A percentile compares a stretch with the other conserved stretches of the same genome.
Evolutionary conservation across 2,888 invertebrate genomes (phyloP).

Genomic region (Pseudanteris insignis): DNA sequence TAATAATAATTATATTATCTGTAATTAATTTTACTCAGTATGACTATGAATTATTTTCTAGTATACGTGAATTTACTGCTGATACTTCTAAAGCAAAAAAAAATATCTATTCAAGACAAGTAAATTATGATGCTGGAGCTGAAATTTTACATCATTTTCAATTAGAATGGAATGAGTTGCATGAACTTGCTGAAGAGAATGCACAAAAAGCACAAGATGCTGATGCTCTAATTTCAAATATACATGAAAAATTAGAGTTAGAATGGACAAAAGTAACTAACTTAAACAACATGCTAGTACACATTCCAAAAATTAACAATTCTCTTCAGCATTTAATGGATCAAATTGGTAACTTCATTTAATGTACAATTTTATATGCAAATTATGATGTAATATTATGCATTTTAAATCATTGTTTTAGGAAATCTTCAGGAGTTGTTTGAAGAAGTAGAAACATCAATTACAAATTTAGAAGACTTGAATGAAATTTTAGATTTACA

Average conservation of each 20-base stretch:
- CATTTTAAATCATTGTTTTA: too few relatives aligned
- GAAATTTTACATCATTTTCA: constrained; percentile 77
- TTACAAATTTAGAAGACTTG: constrained; percentile 74
- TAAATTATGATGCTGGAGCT: constrained; percentile 74
- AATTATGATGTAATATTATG: too few relatives aligned
- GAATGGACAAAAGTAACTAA: constrained; percentile 65
- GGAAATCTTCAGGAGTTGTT: constrained; percentile 70
- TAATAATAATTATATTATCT: too few relatives aligned
- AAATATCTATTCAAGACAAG: constrained; percentile 49
- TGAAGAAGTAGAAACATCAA: constrained; percentile 73
- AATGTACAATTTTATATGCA: too few relatives aligned
- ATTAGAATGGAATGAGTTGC: constrained; percentile 76
- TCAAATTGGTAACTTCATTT: constrained; percentile 63
- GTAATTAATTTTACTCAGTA: too few relatives aligned
- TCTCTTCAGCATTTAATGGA: constrained; percentile 67
- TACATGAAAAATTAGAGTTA: constrained; percentile 64
- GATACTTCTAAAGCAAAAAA: constrained; percentile 55
- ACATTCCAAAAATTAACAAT: constrained; percentile 67
- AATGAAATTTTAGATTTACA: constrained; percentile 77
- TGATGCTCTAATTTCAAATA: constrained; percentile 61
- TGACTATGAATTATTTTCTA: too few relatives aligned
- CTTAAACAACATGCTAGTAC: constrained; percentile 64
- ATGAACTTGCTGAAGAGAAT: constrained; percentile 75
- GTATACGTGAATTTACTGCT: too few relatives aligned
- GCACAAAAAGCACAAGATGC: constrained; percentile 71